Conservation (phyloP, 2,113 vertebrate genomes). For the Cebus imitator region DNA sequence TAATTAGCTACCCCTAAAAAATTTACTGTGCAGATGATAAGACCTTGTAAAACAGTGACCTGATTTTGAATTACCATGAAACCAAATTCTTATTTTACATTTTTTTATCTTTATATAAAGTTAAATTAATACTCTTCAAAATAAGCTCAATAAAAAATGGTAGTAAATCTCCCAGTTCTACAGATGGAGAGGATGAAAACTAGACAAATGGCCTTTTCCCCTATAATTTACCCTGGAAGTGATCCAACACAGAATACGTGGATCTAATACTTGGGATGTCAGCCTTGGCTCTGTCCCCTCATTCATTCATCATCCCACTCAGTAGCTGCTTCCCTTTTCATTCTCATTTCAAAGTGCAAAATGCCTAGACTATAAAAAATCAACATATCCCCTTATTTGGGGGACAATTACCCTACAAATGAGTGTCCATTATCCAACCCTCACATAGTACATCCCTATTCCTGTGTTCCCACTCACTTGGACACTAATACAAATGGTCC, state of each 20-base stretch:
- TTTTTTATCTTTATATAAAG: neutral
- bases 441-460: neutral
- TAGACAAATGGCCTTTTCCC: neutral
- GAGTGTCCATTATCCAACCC: neutral
- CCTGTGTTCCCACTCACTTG: neutral
- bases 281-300: neutral
- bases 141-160: neutral
- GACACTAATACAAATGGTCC: neutral
- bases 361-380: neutral
- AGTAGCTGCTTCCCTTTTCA: neutral
- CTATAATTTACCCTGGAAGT: neutral
- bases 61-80: conserved; percentile 5
- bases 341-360: neutral
- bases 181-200: neutral
- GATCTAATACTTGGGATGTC: neutral
- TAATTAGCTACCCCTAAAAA: neutral
- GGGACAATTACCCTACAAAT: neutral
- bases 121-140: neutral
- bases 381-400: neutral
- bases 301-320: neutral
- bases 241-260: neutral
- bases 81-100: neutral
- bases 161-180: neutral
- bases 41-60: neutral
- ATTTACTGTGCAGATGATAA: neutral